A percentile compares a stretch with the other conserved stretches of the same genome.
phyloP scores from a whole-genome alignment of 1,140 invertebrate genomes.

The Apis florea region DNA sequence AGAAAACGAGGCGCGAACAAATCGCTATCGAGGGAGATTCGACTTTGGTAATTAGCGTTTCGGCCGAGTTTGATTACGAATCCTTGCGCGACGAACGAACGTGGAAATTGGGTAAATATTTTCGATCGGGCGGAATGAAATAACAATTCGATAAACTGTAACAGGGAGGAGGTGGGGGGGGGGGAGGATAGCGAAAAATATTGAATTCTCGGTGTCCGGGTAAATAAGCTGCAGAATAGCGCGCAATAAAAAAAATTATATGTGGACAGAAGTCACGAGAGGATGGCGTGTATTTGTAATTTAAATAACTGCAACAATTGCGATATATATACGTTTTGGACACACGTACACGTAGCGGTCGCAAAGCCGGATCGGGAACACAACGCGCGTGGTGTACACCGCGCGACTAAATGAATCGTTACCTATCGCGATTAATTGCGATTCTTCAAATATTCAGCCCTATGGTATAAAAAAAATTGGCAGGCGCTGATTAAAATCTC shows the following conservation, averaged over 20 bases:
- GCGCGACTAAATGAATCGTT: slow-evolving; percentile 38
- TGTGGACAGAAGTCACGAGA: slow-evolving; percentile 22
- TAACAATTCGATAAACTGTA: slow-evolving; percentile 45
- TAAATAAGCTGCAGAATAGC: slow-evolving; percentile 1
- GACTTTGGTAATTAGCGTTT: slow-evolving; percentile 29
- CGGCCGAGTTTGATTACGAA: neutral
- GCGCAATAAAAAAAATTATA: slow-evolving; percentile 32
- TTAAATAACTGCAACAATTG: slow-evolving; percentile 44
- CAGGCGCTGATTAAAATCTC: slow-evolving; percentile 40
- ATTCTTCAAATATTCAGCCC: slow-evolving; percentile 34
- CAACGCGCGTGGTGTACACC: neutral
- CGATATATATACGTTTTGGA: neutral
- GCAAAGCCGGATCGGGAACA: too few species aligned
- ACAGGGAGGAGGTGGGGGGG: neutral
- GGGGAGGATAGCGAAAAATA: slow-evolving; percentile 17
- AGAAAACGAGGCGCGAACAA: neutral
- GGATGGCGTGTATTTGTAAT: slow-evolving; percentile 22
- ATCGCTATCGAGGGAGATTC: neutral
- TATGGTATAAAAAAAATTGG: slow-evolving; percentile 21
- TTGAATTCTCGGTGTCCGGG: neutral
- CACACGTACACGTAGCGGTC: too few species aligned
- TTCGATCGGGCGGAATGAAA: slow-evolving; percentile 22
- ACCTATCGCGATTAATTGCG: slow-evolving; percentile 43
- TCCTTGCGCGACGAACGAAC: neutral
- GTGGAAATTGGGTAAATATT: slow-evolving; percentile 37